Percentiles rank a stretch among this genome's conserved stretches.
These are phyloP conservation scores for Acronicta alni DNA, from an alignment of 2,888 invertebrate species.

Conservation along the genomic window DNA sequence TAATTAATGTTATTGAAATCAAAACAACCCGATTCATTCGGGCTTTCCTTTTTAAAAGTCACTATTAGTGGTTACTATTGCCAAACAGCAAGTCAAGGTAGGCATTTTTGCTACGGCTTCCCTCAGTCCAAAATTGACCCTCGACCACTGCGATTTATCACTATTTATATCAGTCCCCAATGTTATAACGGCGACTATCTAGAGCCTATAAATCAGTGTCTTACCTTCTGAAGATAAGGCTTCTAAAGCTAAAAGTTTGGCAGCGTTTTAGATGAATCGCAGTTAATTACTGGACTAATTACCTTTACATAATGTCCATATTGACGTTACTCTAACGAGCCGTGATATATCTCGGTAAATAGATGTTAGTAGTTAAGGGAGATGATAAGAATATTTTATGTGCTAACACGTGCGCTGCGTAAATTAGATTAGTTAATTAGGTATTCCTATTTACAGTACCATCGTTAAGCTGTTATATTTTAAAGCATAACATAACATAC, in stretches of 20 bases:
- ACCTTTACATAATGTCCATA: conserved; percentile 6
- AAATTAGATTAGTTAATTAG: not conserved
- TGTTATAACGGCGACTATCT: conserved; percentile 11
- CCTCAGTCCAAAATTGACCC: no score
- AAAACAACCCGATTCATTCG: no score
- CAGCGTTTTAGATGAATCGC: conserved; percentile 12
- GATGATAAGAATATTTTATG: conserved; percentile 22
- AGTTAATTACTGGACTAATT: conserved; percentile 27
- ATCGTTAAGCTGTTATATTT: no score
- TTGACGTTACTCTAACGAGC: conserved; percentile 16
- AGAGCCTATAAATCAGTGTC: conserved; percentile 42
- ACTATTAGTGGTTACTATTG: no score
- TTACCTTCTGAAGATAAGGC: conserved; percentile 14
- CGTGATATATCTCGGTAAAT: conserved; percentile 26
- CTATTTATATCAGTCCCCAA: not conserved
- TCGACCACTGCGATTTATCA: not conserved
- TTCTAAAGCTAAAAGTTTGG: conserved; percentile 17
- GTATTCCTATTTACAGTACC: no score
- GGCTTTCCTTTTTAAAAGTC: no score
- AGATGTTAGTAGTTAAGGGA: conserved; percentile 2
- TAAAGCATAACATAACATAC: no score
- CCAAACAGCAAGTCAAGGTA: no score
- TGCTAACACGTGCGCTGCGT: not conserved
- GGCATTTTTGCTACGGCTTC: no score
- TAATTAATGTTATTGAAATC: no score